A percentile compares a stretch with the other conserved stretches of the same genome.
These are phyloP conservation scores for Blennius ocellaris DNA, from an alignment of 2,113 vertebrate species.

Conservation along the genomic window DNA sequence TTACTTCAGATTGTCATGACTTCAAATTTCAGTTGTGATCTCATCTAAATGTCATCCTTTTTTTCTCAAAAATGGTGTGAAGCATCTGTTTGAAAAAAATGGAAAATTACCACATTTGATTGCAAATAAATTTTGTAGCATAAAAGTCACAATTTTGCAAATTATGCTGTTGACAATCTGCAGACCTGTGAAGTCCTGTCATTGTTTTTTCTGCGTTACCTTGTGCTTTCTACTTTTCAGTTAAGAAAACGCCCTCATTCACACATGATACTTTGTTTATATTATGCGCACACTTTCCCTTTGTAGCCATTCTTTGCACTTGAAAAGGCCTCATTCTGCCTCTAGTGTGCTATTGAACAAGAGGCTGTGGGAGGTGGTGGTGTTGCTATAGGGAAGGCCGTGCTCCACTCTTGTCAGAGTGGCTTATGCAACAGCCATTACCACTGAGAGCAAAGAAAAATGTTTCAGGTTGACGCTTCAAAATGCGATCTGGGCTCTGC, in stretches of 20 bases:
- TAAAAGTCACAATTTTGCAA: background rate
- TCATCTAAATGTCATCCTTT: too few relatives aligned
- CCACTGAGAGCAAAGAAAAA: conserved; percentile 57
- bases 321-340: conserved; percentile 50
- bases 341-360: conserved; percentile 57
- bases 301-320: conserved; percentile 43
- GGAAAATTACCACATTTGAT: background rate
- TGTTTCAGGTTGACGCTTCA: conserved; percentile 61
- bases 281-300: conserved; percentile 28
- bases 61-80: background rate
- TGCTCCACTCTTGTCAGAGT: conserved; percentile 69
- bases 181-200: background rate
- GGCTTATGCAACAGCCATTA: conserved; percentile 80
- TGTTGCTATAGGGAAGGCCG: conserved; percentile 69
- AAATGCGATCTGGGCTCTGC: conserved; percentile 56
- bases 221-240: background rate
- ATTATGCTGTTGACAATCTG: background rate
- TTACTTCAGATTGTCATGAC: background rate
- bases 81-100: background rate
- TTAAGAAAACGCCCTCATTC: background rate
- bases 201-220: too few relatives aligned
- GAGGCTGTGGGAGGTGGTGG: conserved; percentile 71
- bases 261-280: conserved; percentile 56
- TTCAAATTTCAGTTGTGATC: background rate
- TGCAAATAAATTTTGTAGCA: background rate